Evolutionary conservation across 2,797 vertebrate genomes (phyloP).

Genomic region (Delichon dasypus): DNA sequence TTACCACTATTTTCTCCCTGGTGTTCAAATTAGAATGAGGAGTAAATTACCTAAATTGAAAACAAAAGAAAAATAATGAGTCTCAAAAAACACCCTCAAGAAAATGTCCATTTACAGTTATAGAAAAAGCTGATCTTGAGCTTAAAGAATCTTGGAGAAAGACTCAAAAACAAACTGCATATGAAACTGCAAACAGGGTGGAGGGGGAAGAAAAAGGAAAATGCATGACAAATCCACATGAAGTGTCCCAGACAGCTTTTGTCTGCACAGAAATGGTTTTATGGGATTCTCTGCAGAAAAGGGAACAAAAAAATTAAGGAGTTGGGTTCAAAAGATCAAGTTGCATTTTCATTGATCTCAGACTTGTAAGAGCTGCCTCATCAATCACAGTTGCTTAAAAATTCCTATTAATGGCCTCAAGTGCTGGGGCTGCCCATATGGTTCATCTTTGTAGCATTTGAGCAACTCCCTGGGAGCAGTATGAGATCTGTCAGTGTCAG

Average conservation of each 20-base stretch:
- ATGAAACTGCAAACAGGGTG: not conserved
- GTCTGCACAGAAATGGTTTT: conserved; percentile 72
- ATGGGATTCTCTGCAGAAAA: conserved; percentile 62
- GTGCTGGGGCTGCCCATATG: conserved; percentile 73
- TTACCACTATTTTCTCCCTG: not conserved
- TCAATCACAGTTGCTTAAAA: conserved; percentile 81
- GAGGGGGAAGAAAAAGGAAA: conserved; percentile 28
- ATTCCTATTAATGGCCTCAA: conserved; percentile 75
- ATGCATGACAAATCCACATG: conserved; percentile 67
- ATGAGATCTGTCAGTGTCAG: conserved; percentile 76
- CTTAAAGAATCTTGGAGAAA: not conserved
- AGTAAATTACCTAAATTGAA: not conserved
- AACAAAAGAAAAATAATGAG: not conserved
- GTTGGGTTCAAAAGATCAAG: conserved; percentile 81
- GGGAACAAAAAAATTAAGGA: conserved; percentile 71
- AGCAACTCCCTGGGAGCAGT: conserved; percentile 71
- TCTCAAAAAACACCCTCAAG: not conserved
- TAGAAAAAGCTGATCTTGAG: not conserved
- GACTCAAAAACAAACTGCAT: not conserved
- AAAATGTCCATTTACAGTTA: not conserved
- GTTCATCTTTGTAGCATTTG: conserved; percentile 81
- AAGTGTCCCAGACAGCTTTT: conserved; percentile 73
- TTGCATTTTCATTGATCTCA: conserved; percentile 81
- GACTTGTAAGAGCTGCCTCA: conserved; percentile 78
- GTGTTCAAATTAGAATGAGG: not conserved